phyloP scores from a whole-genome alignment of 2,888 invertebrate genomes.

The Eupsilia transversa region DNA sequence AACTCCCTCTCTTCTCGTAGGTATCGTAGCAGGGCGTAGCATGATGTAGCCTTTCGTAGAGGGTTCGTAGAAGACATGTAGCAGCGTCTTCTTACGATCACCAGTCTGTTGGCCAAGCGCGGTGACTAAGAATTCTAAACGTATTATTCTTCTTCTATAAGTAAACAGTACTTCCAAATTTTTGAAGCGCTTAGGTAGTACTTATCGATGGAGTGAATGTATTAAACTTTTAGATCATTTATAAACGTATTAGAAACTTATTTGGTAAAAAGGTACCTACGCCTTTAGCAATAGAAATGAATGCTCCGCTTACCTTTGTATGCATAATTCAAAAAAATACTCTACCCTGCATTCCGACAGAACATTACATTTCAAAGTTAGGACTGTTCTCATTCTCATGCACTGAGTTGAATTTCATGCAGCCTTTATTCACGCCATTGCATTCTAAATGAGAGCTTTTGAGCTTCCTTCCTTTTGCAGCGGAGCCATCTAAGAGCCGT shows the following conservation, averaged over 20 bases:
- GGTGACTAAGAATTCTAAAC: neutral
- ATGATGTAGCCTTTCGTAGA: conserved; percentile 34
- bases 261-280: neutral
- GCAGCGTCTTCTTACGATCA: too few relatives aligned
- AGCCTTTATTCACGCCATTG: conserved; percentile 44
- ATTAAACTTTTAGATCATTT: neutral
- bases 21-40: conserved; percentile 41
- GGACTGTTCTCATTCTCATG: conserved; percentile 22
- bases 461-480: conserved; percentile 4
- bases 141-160: conserved; percentile 2
- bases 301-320: conserved; percentile 45
- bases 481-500: conserved; percentile 9
- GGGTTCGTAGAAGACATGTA: conserved; percentile 28
- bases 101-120: neutral
- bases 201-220: neutral
- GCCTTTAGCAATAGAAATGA: conserved; percentile 21
- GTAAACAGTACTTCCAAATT: too few relatives aligned
- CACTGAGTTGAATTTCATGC: conserved; percentile 34
- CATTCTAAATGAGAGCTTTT: conserved; percentile 47
- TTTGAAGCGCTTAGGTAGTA: too few relatives aligned
- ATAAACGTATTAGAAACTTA: too few relatives aligned
- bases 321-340: conserved; percentile 16
- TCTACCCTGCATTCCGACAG: conserved; percentile 20
- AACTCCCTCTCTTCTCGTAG: neutral
- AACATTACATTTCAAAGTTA: conserved; percentile 27